These are phyloP conservation scores for Ophion ellenae DNA, from an alignment of 2,888 invertebrate species.

Conservation along the genomic window DNA sequence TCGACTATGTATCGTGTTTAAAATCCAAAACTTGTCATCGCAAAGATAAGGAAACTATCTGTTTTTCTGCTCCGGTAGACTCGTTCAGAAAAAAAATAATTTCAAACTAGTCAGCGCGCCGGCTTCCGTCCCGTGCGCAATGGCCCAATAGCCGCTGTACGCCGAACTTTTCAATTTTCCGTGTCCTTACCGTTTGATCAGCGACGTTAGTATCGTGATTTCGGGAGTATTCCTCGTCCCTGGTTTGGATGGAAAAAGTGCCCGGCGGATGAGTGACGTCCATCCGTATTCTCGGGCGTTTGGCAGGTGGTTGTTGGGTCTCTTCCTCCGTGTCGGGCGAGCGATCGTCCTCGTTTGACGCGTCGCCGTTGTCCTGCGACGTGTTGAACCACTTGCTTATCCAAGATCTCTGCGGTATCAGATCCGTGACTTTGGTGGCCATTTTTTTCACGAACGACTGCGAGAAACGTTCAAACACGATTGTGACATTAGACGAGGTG, in stretches of 20 bases:
- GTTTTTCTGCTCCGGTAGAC: too few species aligned
- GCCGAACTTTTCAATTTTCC: neutral
- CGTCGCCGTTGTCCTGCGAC: constrained; percentile 76
- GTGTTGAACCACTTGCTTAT: constrained; percentile 82
- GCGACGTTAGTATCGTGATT: constrained; percentile 67
- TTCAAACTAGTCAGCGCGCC: too few species aligned
- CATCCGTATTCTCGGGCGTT: constrained; percentile 81
- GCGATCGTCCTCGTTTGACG: constrained; percentile 69
- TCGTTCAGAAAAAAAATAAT: too few species aligned
- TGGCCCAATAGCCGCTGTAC: neutral
- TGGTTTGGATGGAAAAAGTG: constrained; percentile 79
- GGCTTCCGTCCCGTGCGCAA: too few species aligned
- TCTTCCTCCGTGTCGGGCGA: constrained; percentile 73
- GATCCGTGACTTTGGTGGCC: constrained; percentile 87
- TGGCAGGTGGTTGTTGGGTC: constrained; percentile 76
- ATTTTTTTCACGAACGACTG: constrained; percentile 90
- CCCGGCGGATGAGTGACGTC: constrained; percentile 81
- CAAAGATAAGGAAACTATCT: too few species aligned
- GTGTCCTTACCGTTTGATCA: constrained; percentile 72
- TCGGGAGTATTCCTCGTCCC: constrained; percentile 69
- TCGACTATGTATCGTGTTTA: too few species aligned
- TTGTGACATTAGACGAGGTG: neutral
- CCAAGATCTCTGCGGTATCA: constrained; percentile 86
- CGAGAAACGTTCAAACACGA: constrained; percentile 37
- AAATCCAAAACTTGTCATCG: too few species aligned